phyloP scores from a whole-genome alignment of 2,113 vertebrate genomes.

The Halichoerus grypus region DNA sequence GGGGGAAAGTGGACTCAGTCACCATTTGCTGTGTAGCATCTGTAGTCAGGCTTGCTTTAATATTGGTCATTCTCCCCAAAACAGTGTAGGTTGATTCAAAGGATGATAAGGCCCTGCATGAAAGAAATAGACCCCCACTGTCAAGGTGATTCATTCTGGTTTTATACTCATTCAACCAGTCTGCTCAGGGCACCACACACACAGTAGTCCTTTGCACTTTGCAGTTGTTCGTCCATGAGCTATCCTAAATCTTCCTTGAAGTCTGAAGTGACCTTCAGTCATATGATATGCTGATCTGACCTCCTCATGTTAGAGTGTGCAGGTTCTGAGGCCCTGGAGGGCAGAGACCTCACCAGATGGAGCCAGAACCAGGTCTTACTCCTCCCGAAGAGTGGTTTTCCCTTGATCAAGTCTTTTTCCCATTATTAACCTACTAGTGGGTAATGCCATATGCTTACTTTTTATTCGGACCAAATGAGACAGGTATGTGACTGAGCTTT shows the following conservation, averaged over 20 bases:
- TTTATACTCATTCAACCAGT: not conserved
- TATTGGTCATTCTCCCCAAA: not conserved
- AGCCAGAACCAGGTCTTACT: not conserved
- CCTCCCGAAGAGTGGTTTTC: not conserved
- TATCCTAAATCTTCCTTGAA: not conserved
- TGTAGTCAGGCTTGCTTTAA: not conserved
- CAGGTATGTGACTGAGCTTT: not conserved
- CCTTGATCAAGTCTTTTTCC: not conserved
- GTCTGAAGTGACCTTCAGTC: not conserved
- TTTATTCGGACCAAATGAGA: not conserved
- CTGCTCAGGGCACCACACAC: not conserved
- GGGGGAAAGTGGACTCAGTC: not conserved
- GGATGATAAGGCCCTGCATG: not conserved
- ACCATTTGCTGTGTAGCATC: not conserved
- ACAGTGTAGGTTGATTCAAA: not conserved
- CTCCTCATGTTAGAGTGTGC: not conserved
- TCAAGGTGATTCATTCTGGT: not conserved
- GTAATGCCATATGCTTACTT: not conserved
- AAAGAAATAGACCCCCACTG: not conserved
- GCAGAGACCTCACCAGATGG: not conserved
- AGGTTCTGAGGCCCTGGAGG: not conserved
- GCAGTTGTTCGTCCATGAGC: not conserved
- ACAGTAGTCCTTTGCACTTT: not conserved
- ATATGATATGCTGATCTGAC: not conserved
- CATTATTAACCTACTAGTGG: not conserved